Conservation (phyloP, 2,797 vertebrate genomes). For the Lacerta agilis region DNA sequence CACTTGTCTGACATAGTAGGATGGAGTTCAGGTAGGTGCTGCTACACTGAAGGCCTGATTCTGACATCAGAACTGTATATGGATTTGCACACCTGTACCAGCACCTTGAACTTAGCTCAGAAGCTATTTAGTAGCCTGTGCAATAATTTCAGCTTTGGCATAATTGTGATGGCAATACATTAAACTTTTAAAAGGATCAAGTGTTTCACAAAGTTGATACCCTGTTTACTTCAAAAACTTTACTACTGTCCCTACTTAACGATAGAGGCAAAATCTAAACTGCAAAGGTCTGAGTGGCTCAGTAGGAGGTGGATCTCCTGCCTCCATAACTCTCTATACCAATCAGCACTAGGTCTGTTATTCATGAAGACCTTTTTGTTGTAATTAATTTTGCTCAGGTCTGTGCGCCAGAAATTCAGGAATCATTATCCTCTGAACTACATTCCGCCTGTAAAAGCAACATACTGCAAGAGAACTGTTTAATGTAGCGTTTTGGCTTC, state of each 20-base stretch:
- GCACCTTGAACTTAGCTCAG: too few species aligned
- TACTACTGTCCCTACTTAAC: neutral
- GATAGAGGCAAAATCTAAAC: neutral
- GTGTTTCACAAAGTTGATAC: neutral
- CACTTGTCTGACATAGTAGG: too few species aligned
- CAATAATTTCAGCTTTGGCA: too few species aligned
- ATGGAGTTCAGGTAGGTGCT: too few species aligned
- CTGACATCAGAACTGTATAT: too few species aligned
- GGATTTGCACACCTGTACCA: too few species aligned
- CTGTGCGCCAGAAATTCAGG: neutral
- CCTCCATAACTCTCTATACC: neutral
- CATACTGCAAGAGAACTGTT: slow-evolving; percentile 16
- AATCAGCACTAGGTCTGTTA: neutral
- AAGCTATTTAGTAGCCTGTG: too few species aligned
- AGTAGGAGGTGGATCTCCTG: neutral
- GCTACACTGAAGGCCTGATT: too few species aligned
- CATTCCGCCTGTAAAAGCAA: slow-evolving; percentile 6
- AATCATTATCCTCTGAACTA: neutral
- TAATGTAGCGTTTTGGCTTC: neutral
- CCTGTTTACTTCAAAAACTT: neutral
- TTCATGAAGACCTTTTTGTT: neutral
- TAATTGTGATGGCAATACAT: neutral
- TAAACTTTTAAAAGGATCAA: neutral
- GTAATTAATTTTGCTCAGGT: slow-evolving; percentile 19
- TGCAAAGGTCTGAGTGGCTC: neutral